Conservation (phyloP, 2,797 vertebrate genomes). For the Tangara arthus region DNA sequence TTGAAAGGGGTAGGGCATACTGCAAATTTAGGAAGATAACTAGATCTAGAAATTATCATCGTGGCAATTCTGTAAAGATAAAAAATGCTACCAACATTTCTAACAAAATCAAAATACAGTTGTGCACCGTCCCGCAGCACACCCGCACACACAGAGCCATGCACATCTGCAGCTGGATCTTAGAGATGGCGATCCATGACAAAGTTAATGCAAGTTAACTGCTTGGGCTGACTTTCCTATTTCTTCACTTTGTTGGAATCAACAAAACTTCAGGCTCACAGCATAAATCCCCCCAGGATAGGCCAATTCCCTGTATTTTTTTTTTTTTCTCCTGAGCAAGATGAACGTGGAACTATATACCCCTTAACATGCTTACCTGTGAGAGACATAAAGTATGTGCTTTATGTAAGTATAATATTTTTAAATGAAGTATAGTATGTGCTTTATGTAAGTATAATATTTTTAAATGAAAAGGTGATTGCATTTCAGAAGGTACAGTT, state of each 20-base stretch:
- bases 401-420: no score
- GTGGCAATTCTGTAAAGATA: neutral
- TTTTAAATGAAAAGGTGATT: conserved; percentile 15
- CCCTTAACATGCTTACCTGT: neutral
- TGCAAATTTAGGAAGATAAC: neutral
- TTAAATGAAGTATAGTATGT: no score
- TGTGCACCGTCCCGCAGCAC: neutral
- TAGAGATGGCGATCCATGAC: neutral
- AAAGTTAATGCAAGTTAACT: conserved; percentile 50
- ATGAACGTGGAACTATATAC: neutral
- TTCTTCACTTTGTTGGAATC: conserved; percentile 3
- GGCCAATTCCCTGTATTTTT: neutral
- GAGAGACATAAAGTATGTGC: neutral
- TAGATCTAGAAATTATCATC: neutral
- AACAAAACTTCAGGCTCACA: conserved; percentile 44
- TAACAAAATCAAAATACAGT: neutral
- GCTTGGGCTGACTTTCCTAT: conserved; percentile 3
- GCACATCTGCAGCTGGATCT: neutral
- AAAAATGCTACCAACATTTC: neutral
- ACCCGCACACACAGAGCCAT: fast-evolving
- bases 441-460: no score
- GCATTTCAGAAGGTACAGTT: neutral
- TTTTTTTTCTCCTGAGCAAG: neutral
- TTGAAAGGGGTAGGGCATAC: neutral
- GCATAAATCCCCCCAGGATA: conserved; percentile 7